Evolutionary conservation across 2,888 invertebrate genomes (phyloP), one percentile per base, ranked within the genome.

Genomic region (Didymodactylos carnosus): DNA sequence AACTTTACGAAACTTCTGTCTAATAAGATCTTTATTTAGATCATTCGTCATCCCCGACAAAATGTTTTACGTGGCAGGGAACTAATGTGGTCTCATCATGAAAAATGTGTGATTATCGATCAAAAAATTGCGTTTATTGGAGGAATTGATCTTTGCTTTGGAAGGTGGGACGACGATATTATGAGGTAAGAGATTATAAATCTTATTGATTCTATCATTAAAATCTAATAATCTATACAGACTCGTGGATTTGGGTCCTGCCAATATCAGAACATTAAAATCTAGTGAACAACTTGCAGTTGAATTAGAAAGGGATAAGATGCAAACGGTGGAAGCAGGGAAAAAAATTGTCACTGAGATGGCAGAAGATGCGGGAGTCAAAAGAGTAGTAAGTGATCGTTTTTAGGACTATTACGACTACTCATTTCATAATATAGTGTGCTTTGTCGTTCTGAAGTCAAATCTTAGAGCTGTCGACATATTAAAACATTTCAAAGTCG

Each of bases 31-130:
- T 78, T 75, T 80, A 25, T 25, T 5, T 3, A 91, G 90, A 89
- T 97, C 35, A 87, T 97, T 80, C 88, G 98, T 40, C 97, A 98
- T 85, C 98, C 97, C 14, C 95, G 98, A 86, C 95, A 95, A 84
- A 90, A 92, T 25, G 89, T 89, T 77, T 41, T 70, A 14, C n/a
- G n/a, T n/a, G 25, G 49, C 2, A 91, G 89, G 0, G 89, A 94
- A 0, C 88, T 93, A 78, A 86, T 95, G 77, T 98, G 97, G 97
- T 94, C 97, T 0, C 97, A 98, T 84, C 98, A 98, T 83, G 97
- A 98, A 85, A 98, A 98, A 86, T 88, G 94, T 72, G 92, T 97
- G 0, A 89, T 91, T 29, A 88, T 98, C 0, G 98, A 98, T 85
- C 98, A 98, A 84, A 88, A 88, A 0, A 88, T 91, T 77, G 95